Conservation (phyloP, 2,888 invertebrate species). For the Phymatocera aterrima region DNA sequence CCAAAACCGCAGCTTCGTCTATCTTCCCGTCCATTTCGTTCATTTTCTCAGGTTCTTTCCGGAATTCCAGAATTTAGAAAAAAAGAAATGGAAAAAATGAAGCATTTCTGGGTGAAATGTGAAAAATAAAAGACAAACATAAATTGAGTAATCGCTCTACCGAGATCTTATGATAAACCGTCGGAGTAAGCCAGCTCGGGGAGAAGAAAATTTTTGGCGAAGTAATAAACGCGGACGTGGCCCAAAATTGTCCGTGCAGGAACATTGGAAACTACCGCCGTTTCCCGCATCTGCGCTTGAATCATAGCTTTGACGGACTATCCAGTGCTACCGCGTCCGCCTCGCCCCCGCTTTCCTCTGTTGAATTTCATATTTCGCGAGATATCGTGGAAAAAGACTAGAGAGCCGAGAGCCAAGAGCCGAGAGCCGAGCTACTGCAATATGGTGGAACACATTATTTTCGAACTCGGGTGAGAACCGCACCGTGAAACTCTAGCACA, state of each 20-base stretch:
- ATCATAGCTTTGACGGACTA: conserved; percentile 33
- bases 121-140: too few relatives aligned
- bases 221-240: neutral
- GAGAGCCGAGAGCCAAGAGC: neutral
- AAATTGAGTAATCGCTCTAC: neutral
- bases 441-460: conserved; percentile 36
- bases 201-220: neutral
- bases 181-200: neutral
- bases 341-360: neutral
- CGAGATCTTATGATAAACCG: neutral
- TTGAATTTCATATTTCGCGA: conserved; percentile 66
- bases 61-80: too few relatives aligned
- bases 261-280: conserved; percentile 18
- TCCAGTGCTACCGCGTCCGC: neutral
- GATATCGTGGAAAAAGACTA: conserved; percentile 55
- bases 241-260: conserved; percentile 16
- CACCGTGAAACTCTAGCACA: conserved; percentile 50
- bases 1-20: too few relatives aligned
- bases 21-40: too few relatives aligned
- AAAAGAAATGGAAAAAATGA: too few relatives aligned
- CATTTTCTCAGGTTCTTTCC: too few relatives aligned
- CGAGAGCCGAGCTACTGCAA: neutral
- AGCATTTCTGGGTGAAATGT: too few relatives aligned
- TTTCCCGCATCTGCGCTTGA: conserved; percentile 35
- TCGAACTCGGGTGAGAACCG: conserved; percentile 50